Evolutionary conservation across 2,888 invertebrate genomes (phyloP), one percentile per base, ranked within the genome.

Genomic region (Sinodicranocentrus sp.): DNA sequence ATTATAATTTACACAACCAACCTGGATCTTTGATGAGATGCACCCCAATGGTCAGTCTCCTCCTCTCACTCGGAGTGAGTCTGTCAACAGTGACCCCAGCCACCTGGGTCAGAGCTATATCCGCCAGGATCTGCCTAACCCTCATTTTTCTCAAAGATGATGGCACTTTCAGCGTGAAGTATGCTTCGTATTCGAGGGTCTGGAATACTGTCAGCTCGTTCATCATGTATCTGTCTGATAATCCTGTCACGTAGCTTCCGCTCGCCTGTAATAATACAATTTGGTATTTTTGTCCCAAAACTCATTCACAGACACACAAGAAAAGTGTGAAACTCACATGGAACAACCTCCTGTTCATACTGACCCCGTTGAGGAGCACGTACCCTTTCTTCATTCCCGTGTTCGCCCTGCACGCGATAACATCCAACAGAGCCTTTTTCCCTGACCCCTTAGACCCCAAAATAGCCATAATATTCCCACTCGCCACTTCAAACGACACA

Each of bases 21-120:
- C 97, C 94, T 87, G 98, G 98, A 92, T 99, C 98, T 90, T 97
- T 94, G 54, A 98, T 95, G 0, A 98, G 92, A 90, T 98, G 98
- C 0, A 97, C 94, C 0, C 98, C 98, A 88, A 99, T 96, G 89
- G 97, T 94, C 28, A 99, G 92, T 89, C 98, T 92, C 87, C 98
- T 92, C 89, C 96, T 95, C 91, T 98, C 98, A 89, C 98, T 97
- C 86, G 95, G 94, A 17, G 95, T 95, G 5, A 85, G 71, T 44
- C 61, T 68, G 54, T 85, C 82, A 1, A 86, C 86, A 21, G 84
- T 73, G 39, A 77, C 73, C 86, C 90, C 90, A 3, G 91, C 90
- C 19, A 97, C 96, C 91, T 97, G 97, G 0, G 97, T 96, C 6
- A 99, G 91, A 0, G 98, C 98, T 87, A 98, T 92, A 91, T 98